Evolutionary conservation across 2,113 vertebrate genomes (phyloP).

Genomic region (Hirundichthys speculiger): DNA sequence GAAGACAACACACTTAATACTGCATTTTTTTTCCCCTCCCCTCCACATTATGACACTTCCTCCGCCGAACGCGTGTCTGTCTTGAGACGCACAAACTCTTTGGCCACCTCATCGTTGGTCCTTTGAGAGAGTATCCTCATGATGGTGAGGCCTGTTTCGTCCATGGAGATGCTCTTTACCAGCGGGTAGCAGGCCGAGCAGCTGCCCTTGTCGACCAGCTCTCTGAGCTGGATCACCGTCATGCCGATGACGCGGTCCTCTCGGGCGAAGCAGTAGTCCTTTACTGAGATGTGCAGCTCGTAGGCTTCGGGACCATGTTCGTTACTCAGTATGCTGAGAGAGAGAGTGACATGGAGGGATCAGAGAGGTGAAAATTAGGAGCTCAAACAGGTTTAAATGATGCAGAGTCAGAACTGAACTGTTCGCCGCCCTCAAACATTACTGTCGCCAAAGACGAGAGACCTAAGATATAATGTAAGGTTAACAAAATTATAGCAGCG

Average conservation of each 20-base stretch:
- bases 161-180: constrained; percentile 85
- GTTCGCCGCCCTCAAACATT: too few relatives aligned
- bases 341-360: constrained; percentile 2
- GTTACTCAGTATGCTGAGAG: constrained; percentile 85
- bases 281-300: constrained; percentile 94
- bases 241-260: constrained; percentile 94
- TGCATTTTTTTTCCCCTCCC: constrained; percentile 51
- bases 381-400: neutral
- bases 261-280: constrained; percentile 98
- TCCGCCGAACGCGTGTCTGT: constrained; percentile 90
- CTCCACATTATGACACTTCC: constrained; percentile 82
- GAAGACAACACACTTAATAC: constrained; percentile 66
- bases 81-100: constrained; percentile 97
- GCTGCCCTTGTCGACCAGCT: constrained; percentile 86
- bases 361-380: too few relatives aligned
- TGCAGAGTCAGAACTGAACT: too few relatives aligned
- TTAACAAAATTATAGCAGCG: neutral
- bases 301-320: constrained; percentile 90
- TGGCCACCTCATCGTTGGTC: constrained; percentile 95
- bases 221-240: constrained; percentile 92
- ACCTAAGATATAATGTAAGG: neutral
- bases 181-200: constrained; percentile 88
- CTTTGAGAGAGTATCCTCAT: constrained; percentile 97
- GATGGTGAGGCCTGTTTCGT: constrained; percentile 96
- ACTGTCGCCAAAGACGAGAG: too few relatives aligned